A percentile compares a stretch with the other conserved stretches of the same genome.
These are phyloP conservation scores for Drosophila seguyi DNA, from an alignment of 1,140 invertebrate genomes.

Conservation along the genomic window DNA sequence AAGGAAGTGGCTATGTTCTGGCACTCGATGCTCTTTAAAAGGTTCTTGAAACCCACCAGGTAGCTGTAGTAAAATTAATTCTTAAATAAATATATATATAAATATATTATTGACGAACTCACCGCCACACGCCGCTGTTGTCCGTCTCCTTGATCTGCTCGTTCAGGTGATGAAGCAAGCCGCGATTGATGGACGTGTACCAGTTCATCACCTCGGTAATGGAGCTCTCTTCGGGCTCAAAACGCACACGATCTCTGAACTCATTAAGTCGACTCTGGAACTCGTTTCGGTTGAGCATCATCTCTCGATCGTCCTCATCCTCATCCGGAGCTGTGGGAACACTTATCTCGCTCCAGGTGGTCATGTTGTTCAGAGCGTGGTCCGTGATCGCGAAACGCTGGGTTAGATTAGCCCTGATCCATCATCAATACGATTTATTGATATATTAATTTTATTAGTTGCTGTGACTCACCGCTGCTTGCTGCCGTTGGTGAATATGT, in stretches of 20 bases:
- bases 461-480: conserved; percentile 87
- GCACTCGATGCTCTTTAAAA: conserved; percentile 93
- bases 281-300: conserved; percentile 87
- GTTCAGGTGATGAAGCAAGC: conserved; percentile 91
- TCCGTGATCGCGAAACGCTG: conserved; percentile 90
- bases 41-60: conserved; percentile 93
- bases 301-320: conserved; percentile 87
- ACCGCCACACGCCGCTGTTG: conserved; percentile 94
- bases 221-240: conserved; percentile 88
- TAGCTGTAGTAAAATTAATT: conserved; percentile 87
- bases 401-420: conserved; percentile 89
- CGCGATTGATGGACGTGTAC: conserved; percentile 93
- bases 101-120: too few relatives aligned
- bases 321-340: conserved; percentile 86
- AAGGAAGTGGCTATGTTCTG: conserved; percentile 93
- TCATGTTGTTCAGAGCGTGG: conserved; percentile 90
- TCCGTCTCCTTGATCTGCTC: conserved; percentile 95
- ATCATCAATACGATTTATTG: background rate
- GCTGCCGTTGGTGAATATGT: conserved; percentile 92
- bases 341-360: conserved; percentile 89
- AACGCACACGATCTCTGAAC: conserved; percentile 88
- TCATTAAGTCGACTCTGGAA: conserved; percentile 89
- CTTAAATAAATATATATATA: too few relatives aligned
- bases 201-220: conserved; percentile 91
- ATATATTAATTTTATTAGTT: background rate